A percentile compares a stretch with the other conserved stretches of the same genome.
Conservation (phyloP, 1,140 invertebrate genomes). For the Druon quercuslanigerum region DNA sequence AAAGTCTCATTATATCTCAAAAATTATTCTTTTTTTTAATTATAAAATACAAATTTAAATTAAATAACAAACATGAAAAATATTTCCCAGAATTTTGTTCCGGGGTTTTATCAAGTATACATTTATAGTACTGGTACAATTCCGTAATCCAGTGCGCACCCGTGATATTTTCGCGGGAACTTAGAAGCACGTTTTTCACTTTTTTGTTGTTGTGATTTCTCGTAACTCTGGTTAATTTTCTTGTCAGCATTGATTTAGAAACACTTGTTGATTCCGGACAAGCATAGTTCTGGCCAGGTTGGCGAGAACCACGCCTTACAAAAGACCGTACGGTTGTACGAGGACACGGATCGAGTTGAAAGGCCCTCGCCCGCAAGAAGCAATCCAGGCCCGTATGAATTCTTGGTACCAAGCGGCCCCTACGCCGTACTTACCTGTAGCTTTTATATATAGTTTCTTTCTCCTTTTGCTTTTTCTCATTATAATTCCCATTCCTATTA, state of each 20-base stretch:
- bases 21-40: no score
- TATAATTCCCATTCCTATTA: background rate
- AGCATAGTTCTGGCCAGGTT: slow-evolving; percentile 56
- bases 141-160: slow-evolving; percentile 11
- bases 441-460: no score
- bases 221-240: background rate
- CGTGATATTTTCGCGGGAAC: background rate
- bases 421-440: background rate
- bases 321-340: slow-evolving; percentile 55
- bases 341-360: slow-evolving; percentile 60
- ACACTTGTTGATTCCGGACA: slow-evolving; percentile 57
- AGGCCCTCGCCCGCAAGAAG: slow-evolving; percentile 62
- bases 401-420: slow-evolving; percentile 11
- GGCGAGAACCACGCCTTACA: slow-evolving; percentile 62
- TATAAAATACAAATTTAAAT: no score
- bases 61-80: no score
- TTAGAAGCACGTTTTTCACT: background rate
- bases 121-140: background rate
- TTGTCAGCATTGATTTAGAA: background rate
- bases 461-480: background rate
- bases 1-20: no score
- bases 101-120: no score
- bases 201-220: background rate
- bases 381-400: slow-evolving; percentile 53
- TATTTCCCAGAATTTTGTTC: no score